phyloP scores from a whole-genome alignment of 1,140 invertebrate species.

The Hypsibius dujardini region DNA sequence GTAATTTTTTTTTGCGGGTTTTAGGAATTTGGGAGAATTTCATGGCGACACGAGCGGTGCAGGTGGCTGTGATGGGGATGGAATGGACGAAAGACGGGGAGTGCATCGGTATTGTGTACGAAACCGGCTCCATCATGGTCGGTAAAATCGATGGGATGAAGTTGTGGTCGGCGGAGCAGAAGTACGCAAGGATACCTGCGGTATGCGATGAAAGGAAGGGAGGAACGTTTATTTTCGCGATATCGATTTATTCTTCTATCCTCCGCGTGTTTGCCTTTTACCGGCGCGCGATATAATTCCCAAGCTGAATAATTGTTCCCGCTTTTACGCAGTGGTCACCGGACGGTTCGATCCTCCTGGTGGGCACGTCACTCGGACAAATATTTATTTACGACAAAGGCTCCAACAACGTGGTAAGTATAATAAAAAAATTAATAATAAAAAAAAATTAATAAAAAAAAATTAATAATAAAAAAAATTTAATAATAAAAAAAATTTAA shows the following conservation, averaged over 20 bases:
- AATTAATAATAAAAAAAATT: too few species aligned
- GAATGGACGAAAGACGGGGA: slow-evolving; percentile 86
- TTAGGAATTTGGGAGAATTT: slow-evolving; percentile 2
- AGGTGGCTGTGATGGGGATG: slow-evolving; percentile 45
- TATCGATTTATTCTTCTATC: too few species aligned
- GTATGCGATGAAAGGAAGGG: neutral
- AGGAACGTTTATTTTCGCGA: too few species aligned
- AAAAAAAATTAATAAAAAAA: slow-evolving; percentile 21
- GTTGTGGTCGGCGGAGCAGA: slow-evolving; percentile 93
- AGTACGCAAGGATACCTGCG: slow-evolving; percentile 37
- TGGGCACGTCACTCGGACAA: slow-evolving; percentile 74
- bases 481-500: too few species aligned
- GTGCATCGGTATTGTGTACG: slow-evolving; percentile 96
- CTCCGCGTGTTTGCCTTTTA: neutral
- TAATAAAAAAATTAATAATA: too few species aligned
- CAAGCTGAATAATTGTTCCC: slow-evolving; percentile 19
- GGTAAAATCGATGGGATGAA: slow-evolving; percentile 91
- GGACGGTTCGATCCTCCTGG: slow-evolving; percentile 69
- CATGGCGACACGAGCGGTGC: slow-evolving; percentile 16
- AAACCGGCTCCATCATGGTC: slow-evolving; percentile 82
- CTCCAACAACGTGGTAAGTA: slow-evolving; percentile 47
- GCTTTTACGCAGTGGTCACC: slow-evolving; percentile 62
- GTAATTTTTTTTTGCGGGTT: neutral
- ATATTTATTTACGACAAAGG: slow-evolving; percentile 83
- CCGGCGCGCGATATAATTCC: slow-evolving; percentile 10